A percentile compares a stretch with the other conserved stretches of the same genome.
phyloP scores from a whole-genome alignment of 2,888 invertebrate species.

The Campoletis raptor region DNA sequence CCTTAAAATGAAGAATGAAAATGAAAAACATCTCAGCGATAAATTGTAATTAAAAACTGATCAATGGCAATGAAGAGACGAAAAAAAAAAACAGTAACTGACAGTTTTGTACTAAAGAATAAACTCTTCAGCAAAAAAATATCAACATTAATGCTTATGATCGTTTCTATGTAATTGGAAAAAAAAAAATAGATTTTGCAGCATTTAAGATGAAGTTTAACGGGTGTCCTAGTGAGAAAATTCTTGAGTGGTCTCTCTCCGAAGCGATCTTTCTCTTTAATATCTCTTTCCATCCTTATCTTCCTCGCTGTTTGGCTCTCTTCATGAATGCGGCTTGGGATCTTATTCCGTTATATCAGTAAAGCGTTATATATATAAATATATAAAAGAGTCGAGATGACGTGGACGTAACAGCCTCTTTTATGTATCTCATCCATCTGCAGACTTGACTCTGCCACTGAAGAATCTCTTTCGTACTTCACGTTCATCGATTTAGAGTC shows the following conservation, averaged over 20 bases:
- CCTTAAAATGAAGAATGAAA: too few relatives aligned
- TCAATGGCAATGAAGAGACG: not conserved
- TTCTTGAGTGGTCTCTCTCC: not conserved
- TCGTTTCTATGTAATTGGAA: not conserved
- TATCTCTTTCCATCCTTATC: not conserved
- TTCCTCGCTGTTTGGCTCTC: not conserved
- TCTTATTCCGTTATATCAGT: conserved; percentile 63
- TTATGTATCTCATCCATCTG: conserved; percentile 17
- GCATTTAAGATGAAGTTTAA: not conserved
- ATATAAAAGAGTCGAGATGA: conserved; percentile 41
- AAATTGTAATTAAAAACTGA: not conserved
- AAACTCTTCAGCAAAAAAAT: not conserved
- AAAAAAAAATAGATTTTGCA: not conserved
- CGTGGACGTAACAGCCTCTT: conserved; percentile 49
- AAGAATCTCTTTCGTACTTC: conserved; percentile 1
- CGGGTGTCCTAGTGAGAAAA: conserved; percentile 7
- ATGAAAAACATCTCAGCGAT: too few relatives aligned
- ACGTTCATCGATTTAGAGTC: conserved; percentile 19
- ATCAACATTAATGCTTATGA: not conserved
- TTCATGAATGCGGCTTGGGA: conserved; percentile 13
- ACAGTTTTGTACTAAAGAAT: not conserved
- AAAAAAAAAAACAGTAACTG: not conserved
- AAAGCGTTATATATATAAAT: conserved; percentile 39
- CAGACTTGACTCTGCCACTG: conserved; percentile 26
- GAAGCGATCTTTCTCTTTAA: not conserved